Base-by-base conservation (phyloP, 2,113 vertebrate species). In the Accipiter cooperii region DNA sequence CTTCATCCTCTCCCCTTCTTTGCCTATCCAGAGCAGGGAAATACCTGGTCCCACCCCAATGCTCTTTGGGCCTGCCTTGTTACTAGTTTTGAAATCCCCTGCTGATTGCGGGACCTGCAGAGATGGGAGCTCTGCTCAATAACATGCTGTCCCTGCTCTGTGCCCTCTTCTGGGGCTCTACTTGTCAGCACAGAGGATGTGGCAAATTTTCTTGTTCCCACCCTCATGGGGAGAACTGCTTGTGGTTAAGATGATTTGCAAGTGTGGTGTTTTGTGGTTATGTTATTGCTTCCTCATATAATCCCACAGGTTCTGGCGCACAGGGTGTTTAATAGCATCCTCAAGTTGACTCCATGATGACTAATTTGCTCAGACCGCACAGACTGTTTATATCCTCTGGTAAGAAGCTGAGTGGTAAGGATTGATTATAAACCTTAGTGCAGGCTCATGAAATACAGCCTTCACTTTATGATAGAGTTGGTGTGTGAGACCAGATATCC, bases 211-310 rank as follows among this genome's bases (percentile, higher is more conserved):
- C 20, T 69, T 52, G 17, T 94, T 96, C 85, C 65, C 70, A 75
- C 26, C 17, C 87, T 76, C 38, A 28, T 0, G 1, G 61, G 44
- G 83, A 88, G 64, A 87, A 33, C 74, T 68, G 69, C 29, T 87
- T 82, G 91, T 87, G 42, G 70, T 69, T 87, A 68, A 51, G 44
- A 52, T 29, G 52, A 79, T 89, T 96, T 95, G 87, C 74, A 89
- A 82, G 24, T 36, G 61, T 79, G 81, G 52, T 68, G 84, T 79
- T 89, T 82, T 90, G 93, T 82, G 81, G 77, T 95, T 93, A 75
- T n/a, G 38, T 60, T 93, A 96, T 71, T 96, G 65, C 83, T 92
- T 95, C 90, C 73, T 78, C 47, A 80, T 90, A 6, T 87, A 90
- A 76, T 91, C 76, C 64, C 44, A 60, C 71, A 31, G 84, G 55